Conservation (phyloP, 2,888 invertebrate genomes). For the Pharmacophagus antenor region DNA sequence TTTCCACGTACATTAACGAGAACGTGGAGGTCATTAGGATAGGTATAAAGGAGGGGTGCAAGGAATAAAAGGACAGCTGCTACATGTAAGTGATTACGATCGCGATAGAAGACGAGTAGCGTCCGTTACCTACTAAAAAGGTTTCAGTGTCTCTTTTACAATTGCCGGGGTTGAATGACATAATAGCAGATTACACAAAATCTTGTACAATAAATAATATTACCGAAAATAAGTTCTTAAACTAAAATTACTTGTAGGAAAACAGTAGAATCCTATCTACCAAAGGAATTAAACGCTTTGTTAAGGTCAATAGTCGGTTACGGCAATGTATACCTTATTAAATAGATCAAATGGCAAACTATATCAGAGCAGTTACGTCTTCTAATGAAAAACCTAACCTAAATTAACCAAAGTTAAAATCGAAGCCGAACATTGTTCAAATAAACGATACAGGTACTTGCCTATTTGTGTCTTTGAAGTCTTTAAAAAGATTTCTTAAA, state of each 20-base stretch:
- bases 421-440: too few relatives aligned
- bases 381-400: neutral
- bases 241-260: neutral
- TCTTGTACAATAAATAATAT: too few relatives aligned
- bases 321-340: too few relatives aligned
- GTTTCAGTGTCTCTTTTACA: slow-evolving; percentile 2
- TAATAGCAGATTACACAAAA: neutral
- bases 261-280: neutral
- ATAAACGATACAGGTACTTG: too few relatives aligned
- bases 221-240: neutral
- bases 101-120: slow-evolving; percentile 36
- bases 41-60: slow-evolving; percentile 45
- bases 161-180: neutral
- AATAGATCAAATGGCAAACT: too few relatives aligned
- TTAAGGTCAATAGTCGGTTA: too few relatives aligned
- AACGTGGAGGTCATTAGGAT: slow-evolving; percentile 44
- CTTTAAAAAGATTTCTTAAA: too few relatives aligned
- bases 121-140: slow-evolving; percentile 17
- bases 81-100: slow-evolving; percentile 53
- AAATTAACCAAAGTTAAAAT: neutral
- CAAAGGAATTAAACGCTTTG: neutral
- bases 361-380: too few relatives aligned
- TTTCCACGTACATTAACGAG: slow-evolving; percentile 34
- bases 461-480: too few relatives aligned
- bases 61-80: slow-evolving; percentile 54